These are phyloP conservation scores for Gari tellinella DNA, from an alignment of 2,888 invertebrate species.

Conservation along the genomic window DNA sequence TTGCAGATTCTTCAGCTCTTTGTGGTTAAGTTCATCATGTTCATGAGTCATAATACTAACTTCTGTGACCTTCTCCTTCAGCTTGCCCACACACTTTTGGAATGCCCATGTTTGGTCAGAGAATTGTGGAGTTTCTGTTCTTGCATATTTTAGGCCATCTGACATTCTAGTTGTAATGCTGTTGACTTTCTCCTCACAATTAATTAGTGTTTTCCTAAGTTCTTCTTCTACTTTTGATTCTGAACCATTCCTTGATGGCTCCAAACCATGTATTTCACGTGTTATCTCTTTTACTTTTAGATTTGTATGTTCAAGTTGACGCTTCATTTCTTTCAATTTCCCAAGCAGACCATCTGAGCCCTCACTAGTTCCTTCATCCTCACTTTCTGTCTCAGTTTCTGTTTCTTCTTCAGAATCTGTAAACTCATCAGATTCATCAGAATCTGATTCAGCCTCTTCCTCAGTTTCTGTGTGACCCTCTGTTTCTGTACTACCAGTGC, in stretches of 20 bases:
- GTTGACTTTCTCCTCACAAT: constrained; percentile 72
- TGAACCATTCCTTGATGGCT: constrained; percentile 37
- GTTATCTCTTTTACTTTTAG: constrained; percentile 68
- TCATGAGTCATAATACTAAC: constrained; percentile 68
- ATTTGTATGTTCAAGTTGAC: constrained; percentile 69
- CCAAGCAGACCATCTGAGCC: constrained; percentile 59
- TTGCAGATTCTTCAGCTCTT: constrained; percentile 70
- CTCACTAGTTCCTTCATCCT: constrained; percentile 49
- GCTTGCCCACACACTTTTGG: constrained; percentile 69
- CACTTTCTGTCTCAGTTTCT: constrained; percentile 52
- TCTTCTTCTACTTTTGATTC: constrained; percentile 47
- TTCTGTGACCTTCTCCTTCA: constrained; percentile 68
- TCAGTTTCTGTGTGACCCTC: constrained; percentile 54
- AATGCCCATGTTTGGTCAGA: constrained; percentile 66
- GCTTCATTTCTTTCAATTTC: constrained; percentile 74
- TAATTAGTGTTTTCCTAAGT: constrained; percentile 57
- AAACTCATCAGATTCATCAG: constrained; percentile 65
- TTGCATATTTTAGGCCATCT: constrained; percentile 62
- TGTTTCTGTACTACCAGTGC: constrained; percentile 40
- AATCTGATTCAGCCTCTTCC: constrained; percentile 55
- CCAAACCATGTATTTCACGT: constrained; percentile 52
- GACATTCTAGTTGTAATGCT: constrained; percentile 61
- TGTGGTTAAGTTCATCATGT: constrained; percentile 73
- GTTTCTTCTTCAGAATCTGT: constrained; percentile 56
- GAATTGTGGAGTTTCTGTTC: constrained; percentile 50